phyloP scores from a whole-genome alignment of 2,797 vertebrate species.

The Danio tinwini region DNA sequence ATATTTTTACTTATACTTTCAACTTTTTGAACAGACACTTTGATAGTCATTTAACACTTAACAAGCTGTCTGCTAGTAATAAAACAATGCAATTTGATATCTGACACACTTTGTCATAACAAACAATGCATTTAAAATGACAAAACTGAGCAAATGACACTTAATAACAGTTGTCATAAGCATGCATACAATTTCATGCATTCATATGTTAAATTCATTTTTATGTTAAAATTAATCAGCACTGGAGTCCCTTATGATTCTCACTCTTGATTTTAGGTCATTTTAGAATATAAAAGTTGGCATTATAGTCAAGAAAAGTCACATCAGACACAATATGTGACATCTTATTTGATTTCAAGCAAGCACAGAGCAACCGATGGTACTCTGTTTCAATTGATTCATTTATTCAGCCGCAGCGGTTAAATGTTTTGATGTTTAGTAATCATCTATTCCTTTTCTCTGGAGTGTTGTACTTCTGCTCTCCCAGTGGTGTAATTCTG shows the following conservation, averaged over 20 bases:
- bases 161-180: too few relatives aligned
- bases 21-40: too few relatives aligned
- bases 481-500: constrained; percentile 6
- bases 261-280: not conserved
- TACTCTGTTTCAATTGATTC: not conserved
- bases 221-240: not conserved
- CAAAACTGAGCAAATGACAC: too few relatives aligned
- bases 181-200: too few relatives aligned
- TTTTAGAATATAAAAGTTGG: not conserved
- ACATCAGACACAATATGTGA: not conserved
- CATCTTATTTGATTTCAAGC: not conserved
- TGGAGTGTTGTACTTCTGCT: constrained; percentile 17
- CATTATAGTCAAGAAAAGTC: not conserved
- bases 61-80: too few relatives aligned
- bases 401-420: constrained; percentile 1
- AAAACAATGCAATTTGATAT: too few relatives aligned
- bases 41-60: too few relatives aligned
- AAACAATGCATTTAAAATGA: too few relatives aligned
- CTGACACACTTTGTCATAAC: too few relatives aligned
- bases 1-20: too few relatives aligned
- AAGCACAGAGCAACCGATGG: not conserved
- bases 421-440: constrained; percentile 44
- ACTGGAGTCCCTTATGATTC: not conserved
- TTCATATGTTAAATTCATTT: too few relatives aligned
- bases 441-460: constrained; percentile 26